These are phyloP conservation scores for Lepilemur septentrionalis DNA, from an alignment of 2,797 vertebrate genomes.

Conservation along the genomic window DNA sequence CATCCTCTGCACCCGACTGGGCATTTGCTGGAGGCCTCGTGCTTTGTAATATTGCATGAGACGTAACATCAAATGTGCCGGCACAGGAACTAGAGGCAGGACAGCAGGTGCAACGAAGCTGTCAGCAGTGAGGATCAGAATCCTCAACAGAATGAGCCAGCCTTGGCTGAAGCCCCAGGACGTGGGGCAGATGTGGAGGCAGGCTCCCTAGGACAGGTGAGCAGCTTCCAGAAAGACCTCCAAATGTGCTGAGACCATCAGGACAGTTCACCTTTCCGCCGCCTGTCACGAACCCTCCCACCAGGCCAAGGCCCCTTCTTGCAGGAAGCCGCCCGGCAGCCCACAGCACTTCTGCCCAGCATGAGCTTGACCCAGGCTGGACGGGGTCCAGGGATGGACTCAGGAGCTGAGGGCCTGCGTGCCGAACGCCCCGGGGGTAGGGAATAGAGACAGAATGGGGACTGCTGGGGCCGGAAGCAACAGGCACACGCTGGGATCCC, in stretches of 20 bases:
- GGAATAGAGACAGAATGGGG: neutral
- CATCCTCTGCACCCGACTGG: neutral
- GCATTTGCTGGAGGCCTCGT: neutral
- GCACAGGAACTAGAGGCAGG: neutral
- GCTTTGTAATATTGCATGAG: neutral
- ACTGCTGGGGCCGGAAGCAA: neutral
- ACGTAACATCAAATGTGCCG: neutral
- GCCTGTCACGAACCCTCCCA: neutral
- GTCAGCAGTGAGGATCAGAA: neutral
- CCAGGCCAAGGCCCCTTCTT: neutral
- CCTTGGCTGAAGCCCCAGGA: neutral
- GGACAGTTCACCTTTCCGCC: neutral
- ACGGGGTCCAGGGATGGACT: accelerated
- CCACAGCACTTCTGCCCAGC: neutral
- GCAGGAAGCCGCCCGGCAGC: neutral
- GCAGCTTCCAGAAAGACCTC: neutral
- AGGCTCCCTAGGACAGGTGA: neutral
- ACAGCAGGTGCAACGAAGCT: neutral
- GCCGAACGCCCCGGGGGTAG: too few relatives aligned
- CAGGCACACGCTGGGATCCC: neutral
- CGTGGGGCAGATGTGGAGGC: neutral
- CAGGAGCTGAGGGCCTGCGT: neutral
- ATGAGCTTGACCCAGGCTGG: neutral
- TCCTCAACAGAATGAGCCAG: neutral
- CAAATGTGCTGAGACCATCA: neutral